Evolutionary conservation across 64 coral and sea anemone species (phyloP).

Genomic region (Stichodactyla helianthus): DNA sequence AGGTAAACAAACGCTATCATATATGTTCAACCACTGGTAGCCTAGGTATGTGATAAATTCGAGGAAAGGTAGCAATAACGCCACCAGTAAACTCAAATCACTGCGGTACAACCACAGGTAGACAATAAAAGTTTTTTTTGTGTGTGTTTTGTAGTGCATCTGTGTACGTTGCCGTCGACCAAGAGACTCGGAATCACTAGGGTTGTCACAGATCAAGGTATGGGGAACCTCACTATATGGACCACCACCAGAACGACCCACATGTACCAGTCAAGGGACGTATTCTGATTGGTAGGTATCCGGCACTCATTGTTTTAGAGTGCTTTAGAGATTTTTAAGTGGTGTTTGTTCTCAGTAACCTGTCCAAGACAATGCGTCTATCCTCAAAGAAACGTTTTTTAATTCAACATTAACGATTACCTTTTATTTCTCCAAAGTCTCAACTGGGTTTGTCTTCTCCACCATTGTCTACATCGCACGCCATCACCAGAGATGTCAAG

Average conservation of each 20-base stretch:
- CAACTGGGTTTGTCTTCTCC: slow-evolving; percentile 59
- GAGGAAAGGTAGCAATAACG: too few species aligned
- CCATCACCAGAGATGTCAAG: neutral
- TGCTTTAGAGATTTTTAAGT: too few species aligned
- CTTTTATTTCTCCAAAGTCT: slow-evolving; percentile 13
- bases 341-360: too few species aligned
- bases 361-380: too few species aligned
- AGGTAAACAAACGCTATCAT: too few species aligned
- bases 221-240: slow-evolving; percentile 70
- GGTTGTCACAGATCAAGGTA: slow-evolving; percentile 87
- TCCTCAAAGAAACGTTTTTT: too few species aligned
- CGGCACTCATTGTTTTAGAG: neutral
- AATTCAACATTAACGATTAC: neutral
- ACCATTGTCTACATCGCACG: slow-evolving; percentile 39
- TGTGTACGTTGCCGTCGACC: slow-evolving; percentile 84
- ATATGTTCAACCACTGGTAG: neutral
- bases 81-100: neutral
- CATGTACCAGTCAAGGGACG: neutral
- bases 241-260: neutral
- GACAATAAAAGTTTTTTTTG: neutral
- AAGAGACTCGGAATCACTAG: slow-evolving; percentile 79
- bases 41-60: neutral
- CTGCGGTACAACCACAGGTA: neutral
- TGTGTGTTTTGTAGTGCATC: slow-evolving; percentile 45
- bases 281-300: slow-evolving; percentile 6